Evolutionary conservation across 2,113 vertebrate genomes (phyloP), one percentile per base, ranked within the genome.

Genomic region (Chloebia gouldiae): DNA sequence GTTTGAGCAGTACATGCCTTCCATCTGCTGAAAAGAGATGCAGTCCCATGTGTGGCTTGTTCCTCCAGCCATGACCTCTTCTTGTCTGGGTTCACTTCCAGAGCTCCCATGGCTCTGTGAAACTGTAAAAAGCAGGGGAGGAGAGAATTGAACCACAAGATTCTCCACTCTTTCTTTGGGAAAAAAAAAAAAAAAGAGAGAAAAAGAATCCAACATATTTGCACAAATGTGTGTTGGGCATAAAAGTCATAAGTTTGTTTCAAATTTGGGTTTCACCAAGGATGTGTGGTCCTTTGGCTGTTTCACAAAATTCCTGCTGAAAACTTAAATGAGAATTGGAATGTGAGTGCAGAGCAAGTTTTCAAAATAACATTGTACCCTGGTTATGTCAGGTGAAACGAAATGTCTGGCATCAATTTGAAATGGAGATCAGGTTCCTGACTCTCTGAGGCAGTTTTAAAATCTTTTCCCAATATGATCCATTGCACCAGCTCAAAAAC

Each of bases 131-230:
- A 84, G 13, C 50, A 54, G 19, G 24, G 40, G 12, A 87, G 53
- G 17, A 93, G 22, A 68, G 8, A 91, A 89, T 57, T 13, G 5
- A 91, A 30, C 28, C 11, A 27, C 0, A 2, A 86, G 18, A 40
- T 75, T 44, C 44, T 84, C 7, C 11, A 24, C 2, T 47, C 33
- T 22, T 60, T 50, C 45, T 57, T 57, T 17, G 18, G 5, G 2
- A 22, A 14, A 22, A n/a, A 57, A 25, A 35, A 57, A n/a, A 56
- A 57, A 25, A 35, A 57, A n/a, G 22, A n/a, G 22, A 47, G 45
- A 9, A 45, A 3, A 16, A n/a, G 5, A 1, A 30, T 5, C 53
- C 2, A 25, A 72, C 1, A 0, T 39, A 51, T 1, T 2, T 25
- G 10, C 35, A 45, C 54, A 76, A 78, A 56, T 0, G 0, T 7